Evolutionary conservation across 2,888 invertebrate genomes (phyloP).

Genomic region (Venustoraphidia nigricollis): DNA sequence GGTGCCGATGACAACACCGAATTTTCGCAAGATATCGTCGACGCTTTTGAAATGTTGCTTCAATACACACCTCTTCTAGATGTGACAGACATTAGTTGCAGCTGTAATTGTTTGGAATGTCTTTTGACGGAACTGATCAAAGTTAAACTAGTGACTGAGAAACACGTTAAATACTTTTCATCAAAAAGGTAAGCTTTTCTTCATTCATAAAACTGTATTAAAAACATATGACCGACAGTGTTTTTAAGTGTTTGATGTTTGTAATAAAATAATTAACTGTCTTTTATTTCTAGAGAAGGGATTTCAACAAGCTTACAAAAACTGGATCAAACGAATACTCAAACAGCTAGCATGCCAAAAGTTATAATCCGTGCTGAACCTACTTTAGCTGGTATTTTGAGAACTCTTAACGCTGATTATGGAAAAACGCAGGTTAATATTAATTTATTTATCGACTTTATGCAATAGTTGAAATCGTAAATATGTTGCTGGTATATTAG

Average conservation of each 20-base stretch:
- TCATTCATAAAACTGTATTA: not conserved
- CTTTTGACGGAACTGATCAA: constrained; percentile 69
- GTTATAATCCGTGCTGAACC: constrained; percentile 78
- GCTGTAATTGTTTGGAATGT: constrained; percentile 75
- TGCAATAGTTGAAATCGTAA: no score
- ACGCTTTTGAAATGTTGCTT: constrained; percentile 71
- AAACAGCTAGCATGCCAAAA: constrained; percentile 55
- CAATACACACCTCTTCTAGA: constrained; percentile 74
- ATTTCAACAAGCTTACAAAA: constrained; percentile 47
- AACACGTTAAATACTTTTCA: constrained; percentile 55
- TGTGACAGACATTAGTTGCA: constrained; percentile 76
- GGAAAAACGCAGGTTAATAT: constrained; percentile 53
- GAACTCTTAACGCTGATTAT: constrained; percentile 79
- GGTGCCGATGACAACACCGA: constrained; percentile 40
- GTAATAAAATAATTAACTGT: not conserved
- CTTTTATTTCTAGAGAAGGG: constrained; percentile 33
- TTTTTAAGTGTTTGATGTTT: no score
- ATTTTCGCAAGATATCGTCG: constrained; percentile 58
- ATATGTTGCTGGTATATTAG: no score
- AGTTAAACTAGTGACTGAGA: constrained; percentile 62
- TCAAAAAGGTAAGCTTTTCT: constrained; percentile 31
- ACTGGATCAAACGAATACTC: constrained; percentile 48
- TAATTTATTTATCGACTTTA: no score
- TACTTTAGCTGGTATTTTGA: constrained; percentile 75
- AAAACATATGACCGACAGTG: no score